Conservation (phyloP, 2,113 vertebrate species). For the Cyphomyrus plagiostoma region DNA sequence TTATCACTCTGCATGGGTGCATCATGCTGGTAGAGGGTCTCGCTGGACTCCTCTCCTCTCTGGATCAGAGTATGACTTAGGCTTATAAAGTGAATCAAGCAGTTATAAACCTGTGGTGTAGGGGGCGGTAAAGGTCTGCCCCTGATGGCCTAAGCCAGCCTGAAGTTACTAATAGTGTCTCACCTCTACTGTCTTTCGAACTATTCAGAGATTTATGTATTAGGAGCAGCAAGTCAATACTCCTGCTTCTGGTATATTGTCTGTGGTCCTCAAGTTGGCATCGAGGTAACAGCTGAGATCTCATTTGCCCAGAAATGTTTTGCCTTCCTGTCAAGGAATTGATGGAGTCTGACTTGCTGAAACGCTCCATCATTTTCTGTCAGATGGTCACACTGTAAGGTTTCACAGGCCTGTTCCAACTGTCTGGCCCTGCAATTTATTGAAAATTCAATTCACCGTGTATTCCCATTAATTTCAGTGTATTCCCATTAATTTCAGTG, state of each 20-base stretch:
- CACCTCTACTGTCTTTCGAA: neutral
- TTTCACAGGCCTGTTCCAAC: neutral
- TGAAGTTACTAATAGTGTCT: neutral
- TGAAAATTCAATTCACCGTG: neutral
- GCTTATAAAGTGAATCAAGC: neutral
- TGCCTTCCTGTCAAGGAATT: neutral
- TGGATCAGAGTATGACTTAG: neutral
- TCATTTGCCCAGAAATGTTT: slow-evolving; percentile 20
- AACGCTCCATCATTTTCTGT: neutral
- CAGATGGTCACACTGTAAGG: neutral
- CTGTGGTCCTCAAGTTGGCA: slow-evolving; percentile 5
- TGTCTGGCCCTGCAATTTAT: neutral
- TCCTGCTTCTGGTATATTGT: slow-evolving; percentile 23
- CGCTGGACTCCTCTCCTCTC: neutral
- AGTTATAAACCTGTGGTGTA: neutral
- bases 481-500: neutral
- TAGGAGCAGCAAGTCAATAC: slow-evolving; percentile 14
- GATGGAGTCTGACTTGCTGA: neutral
- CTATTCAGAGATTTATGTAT: slow-evolving; percentile 11
- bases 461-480: neutral
- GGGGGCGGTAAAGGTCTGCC: neutral
- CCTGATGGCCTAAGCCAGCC: neutral
- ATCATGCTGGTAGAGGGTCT: neutral
- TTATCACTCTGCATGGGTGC: neutral
- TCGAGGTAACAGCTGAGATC: slow-evolving; percentile 35